Evolutionary conservation across 2,888 invertebrate genomes (phyloP).

Genomic region (Gortyna flavago): DNA sequence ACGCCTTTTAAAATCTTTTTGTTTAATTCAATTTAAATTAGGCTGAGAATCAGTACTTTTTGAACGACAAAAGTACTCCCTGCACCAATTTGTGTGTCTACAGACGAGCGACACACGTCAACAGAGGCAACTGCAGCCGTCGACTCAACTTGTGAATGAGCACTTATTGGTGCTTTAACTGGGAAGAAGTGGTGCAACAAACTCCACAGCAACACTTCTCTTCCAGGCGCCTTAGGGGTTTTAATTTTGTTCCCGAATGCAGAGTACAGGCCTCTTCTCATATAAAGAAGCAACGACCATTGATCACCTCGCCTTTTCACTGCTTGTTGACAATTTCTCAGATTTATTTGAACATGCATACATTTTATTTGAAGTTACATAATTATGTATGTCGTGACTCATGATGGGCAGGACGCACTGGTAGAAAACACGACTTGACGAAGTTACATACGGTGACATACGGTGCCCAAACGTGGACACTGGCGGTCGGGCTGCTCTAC

Average conservation of each 20-base stretch:
- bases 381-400: background rate
- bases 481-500: too few relatives aligned
- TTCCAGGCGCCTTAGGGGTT: background rate
- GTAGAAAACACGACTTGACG: too few relatives aligned
- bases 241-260: background rate
- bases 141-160: too few relatives aligned
- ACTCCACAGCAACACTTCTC: background rate
- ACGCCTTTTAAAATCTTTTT: background rate
- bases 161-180: background rate
- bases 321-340: background rate
- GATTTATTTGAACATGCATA: background rate
- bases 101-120: too few relatives aligned
- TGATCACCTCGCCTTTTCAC: background rate
- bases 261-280: background rate
- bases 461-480: too few relatives aligned
- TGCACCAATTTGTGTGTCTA: background rate
- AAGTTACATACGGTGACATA: too few relatives aligned
- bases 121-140: too few relatives aligned
- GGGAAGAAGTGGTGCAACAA: background rate
- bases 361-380: background rate
- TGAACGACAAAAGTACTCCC: background rate
- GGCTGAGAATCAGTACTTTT: background rate
- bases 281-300: background rate
- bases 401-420: too few relatives aligned
- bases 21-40: background rate